phyloP scores from a whole-genome alignment of 2,797 vertebrate genomes.

The Pelochelys cantorii region DNA sequence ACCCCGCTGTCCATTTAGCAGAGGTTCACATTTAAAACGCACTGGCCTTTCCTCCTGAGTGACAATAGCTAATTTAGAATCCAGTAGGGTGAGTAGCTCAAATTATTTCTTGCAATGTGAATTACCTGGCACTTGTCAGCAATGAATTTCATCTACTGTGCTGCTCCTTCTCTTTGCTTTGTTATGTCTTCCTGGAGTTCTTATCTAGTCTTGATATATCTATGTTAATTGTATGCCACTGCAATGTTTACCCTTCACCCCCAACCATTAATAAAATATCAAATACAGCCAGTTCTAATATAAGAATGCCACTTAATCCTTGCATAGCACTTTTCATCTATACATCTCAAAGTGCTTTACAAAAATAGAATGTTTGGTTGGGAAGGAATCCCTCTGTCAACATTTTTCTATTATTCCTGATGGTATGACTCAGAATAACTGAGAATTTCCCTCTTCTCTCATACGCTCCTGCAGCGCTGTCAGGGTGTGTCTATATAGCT shows the following conservation, averaged over 20 bases:
- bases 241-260: not conserved
- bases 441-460: not conserved
- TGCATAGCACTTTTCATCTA: not conserved
- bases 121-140: not conserved
- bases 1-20: not conserved
- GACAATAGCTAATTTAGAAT: not conserved
- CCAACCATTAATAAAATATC: not conserved
- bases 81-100: not conserved
- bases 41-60: not conserved
- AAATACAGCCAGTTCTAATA: not conserved
- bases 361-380: not conserved
- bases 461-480: not conserved
- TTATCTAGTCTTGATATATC: not conserved
- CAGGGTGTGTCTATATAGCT: too few relatives aligned
- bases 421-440: constrained; percentile 36
- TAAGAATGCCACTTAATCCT: not conserved
- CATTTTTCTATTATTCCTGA: constrained; percentile 47
- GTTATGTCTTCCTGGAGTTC: not conserved
- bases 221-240: not conserved
- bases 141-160: not conserved
- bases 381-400: not conserved
- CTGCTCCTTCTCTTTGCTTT: not conserved
- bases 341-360: not conserved
- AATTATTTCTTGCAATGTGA: not conserved
- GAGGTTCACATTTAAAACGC: not conserved